phyloP scores from a whole-genome alignment of 2,113 vertebrate species.

The Elgaria multicarinata region DNA sequence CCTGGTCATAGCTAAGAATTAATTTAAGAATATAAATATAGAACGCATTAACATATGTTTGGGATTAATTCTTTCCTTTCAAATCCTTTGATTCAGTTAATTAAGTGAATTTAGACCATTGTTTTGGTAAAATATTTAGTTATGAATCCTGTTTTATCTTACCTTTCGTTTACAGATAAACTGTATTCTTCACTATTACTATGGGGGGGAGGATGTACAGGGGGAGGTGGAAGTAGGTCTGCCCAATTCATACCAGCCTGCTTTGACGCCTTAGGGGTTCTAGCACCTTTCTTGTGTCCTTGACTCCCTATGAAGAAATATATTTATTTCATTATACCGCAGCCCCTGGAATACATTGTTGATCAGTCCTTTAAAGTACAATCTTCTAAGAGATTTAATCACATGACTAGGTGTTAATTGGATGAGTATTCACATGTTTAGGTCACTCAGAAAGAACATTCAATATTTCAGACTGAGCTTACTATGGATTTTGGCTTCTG shows the following conservation, averaged over 20 bases:
- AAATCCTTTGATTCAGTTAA: slow-evolving; percentile 9
- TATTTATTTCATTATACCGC: background rate
- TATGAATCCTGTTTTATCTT: slow-evolving; percentile 37
- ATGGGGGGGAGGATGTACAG: slow-evolving; percentile 91
- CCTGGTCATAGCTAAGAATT: slow-evolving; percentile 89
- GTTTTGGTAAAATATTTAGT: background rate
- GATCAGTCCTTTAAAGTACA: background rate
- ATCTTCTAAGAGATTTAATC: background rate
- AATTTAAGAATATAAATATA: slow-evolving; percentile 54
- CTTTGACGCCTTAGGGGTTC: slow-evolving; percentile 92
- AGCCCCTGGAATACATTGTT: background rate
- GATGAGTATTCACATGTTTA: background rate
- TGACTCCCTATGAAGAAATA: slow-evolving; percentile 88
- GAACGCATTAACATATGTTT: background rate
- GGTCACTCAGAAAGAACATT: background rate
- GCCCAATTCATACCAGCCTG: slow-evolving; percentile 97
- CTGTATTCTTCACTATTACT: slow-evolving; percentile 89
- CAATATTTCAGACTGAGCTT: background rate
- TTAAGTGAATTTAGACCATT: slow-evolving; percentile 7
- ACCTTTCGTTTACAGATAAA: slow-evolving; percentile 91
- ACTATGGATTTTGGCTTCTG: background rate
- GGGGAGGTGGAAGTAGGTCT: slow-evolving; percentile 94
- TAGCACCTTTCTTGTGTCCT: slow-evolving; percentile 93
- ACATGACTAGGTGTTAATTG: background rate
- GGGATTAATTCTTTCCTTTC: background rate